Evolutionary conservation across 2,797 vertebrate genomes (phyloP).

Genomic region (Silurus aristotelis): DNA sequence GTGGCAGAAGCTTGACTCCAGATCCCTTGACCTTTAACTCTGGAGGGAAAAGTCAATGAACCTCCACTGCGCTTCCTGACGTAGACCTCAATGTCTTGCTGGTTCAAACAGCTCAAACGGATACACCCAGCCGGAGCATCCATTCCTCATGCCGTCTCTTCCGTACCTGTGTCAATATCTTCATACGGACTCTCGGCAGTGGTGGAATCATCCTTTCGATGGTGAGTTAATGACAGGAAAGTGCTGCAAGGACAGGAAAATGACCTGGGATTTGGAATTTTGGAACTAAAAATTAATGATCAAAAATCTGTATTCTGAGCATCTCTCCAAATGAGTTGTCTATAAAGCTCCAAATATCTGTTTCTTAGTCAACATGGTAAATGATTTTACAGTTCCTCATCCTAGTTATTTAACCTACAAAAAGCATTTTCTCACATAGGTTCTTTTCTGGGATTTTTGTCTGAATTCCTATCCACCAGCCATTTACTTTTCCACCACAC

Average conservation of each 20-base stretch:
- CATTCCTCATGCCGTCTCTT: not conserved
- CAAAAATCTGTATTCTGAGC: not conserved
- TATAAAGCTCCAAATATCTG: not conserved
- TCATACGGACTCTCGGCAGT: not conserved
- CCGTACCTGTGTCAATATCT: constrained; percentile 41
- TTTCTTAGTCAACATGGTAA: not conserved
- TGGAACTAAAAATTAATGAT: not conserved
- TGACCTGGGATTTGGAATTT: not conserved
- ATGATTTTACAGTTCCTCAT: not conserved
- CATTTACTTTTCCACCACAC: not conserved
- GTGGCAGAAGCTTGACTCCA: constrained; percentile 68
- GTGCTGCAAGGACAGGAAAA: not conserved
- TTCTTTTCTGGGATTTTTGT: not conserved
- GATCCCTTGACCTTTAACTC: constrained; percentile 78
- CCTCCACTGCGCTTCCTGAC: constrained; percentile 71
- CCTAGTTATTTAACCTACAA: not conserved
- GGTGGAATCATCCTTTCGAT: not conserved
- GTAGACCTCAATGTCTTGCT: constrained; percentile 48
- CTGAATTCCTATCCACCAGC: not conserved
- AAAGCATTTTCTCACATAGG: not conserved
- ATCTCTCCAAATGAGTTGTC: too few species aligned
- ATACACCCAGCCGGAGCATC: constrained; percentile 8
- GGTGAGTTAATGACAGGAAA: not conserved
- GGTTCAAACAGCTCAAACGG: constrained; percentile 45
- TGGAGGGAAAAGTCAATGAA: constrained; percentile 77